phyloP scores from a whole-genome alignment of 2,888 invertebrate species.

The Papilio elwesi region DNA sequence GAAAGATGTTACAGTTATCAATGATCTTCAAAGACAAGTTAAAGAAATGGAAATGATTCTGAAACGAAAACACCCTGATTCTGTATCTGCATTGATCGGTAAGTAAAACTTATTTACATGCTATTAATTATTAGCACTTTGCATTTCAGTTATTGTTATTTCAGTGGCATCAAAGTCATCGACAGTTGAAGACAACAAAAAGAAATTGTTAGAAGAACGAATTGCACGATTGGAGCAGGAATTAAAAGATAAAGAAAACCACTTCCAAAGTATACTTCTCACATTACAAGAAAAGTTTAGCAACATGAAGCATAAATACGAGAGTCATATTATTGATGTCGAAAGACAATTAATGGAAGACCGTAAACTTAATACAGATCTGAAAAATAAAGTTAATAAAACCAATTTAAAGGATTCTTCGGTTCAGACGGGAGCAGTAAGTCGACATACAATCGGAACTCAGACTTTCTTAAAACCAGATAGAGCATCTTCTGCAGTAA shows the following conservation, averaged over 20 bases:
- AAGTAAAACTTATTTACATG: constrained; percentile 41
- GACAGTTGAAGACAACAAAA: constrained; percentile 81
- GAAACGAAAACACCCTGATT: constrained; percentile 91
- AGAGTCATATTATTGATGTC: constrained; percentile 89
- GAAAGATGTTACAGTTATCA: constrained; percentile 87
- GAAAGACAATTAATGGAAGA: constrained; percentile 86
- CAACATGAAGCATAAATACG: constrained; percentile 90
- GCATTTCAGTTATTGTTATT: constrained; percentile 16
- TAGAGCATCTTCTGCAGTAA: constrained; percentile 76
- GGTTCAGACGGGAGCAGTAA: constrained; percentile 77
- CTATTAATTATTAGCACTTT: neutral
- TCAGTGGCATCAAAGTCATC: constrained; percentile 85
- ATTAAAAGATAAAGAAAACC: constrained; percentile 87
- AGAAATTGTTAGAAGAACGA: constrained; percentile 88
- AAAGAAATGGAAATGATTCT: constrained; percentile 93
- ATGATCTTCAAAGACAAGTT: constrained; percentile 91
- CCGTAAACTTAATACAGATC: constrained; percentile 74
- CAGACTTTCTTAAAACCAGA: constrained; percentile 72
- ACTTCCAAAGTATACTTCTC: constrained; percentile 88
- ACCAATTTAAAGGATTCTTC: constrained; percentile 64
- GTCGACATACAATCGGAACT: constrained; percentile 58
- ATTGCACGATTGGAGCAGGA: constrained; percentile 88
- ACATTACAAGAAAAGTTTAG: constrained; percentile 91
- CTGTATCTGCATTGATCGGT: constrained; percentile 91
- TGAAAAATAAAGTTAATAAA: constrained; percentile 82